Conservation (phyloP, 2,113 vertebrate genomes). For the Ahaetulla prasina region DNA sequence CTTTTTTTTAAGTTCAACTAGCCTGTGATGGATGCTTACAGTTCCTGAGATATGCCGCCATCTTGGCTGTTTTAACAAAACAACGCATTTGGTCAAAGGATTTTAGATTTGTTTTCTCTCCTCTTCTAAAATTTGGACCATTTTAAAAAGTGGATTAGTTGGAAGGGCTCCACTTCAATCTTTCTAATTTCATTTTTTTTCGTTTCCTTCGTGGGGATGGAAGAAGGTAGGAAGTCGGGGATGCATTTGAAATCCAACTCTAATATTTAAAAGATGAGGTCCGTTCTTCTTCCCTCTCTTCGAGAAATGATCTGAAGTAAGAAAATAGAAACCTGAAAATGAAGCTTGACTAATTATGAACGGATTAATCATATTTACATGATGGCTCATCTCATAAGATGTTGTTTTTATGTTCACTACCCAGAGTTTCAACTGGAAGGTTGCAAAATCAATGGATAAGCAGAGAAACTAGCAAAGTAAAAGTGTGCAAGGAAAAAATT, state of each 20-base stretch:
- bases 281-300: background rate
- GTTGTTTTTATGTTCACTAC: background rate
- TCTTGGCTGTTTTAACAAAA: background rate
- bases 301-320: background rate
- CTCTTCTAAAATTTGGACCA: background rate
- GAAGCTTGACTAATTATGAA: background rate
- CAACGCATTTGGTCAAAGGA: background rate
- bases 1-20: too few species aligned
- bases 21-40: background rate
- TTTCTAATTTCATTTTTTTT: background rate
- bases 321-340: background rate
- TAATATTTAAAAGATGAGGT: background rate
- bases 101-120: background rate
- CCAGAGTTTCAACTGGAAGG: background rate
- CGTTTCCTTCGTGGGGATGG: background rate
- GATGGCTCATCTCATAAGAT: background rate
- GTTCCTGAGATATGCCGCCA: background rate
- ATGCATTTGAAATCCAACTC: background rate
- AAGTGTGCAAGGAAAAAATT: background rate
- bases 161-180: too few species aligned
- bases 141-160: background rate
- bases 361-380: background rate
- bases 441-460: background rate
- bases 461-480: background rate
- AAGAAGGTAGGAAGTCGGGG: background rate